phyloP scores from a whole-genome alignment of 2,888 invertebrate genomes.

The Nycteola revayana region DNA sequence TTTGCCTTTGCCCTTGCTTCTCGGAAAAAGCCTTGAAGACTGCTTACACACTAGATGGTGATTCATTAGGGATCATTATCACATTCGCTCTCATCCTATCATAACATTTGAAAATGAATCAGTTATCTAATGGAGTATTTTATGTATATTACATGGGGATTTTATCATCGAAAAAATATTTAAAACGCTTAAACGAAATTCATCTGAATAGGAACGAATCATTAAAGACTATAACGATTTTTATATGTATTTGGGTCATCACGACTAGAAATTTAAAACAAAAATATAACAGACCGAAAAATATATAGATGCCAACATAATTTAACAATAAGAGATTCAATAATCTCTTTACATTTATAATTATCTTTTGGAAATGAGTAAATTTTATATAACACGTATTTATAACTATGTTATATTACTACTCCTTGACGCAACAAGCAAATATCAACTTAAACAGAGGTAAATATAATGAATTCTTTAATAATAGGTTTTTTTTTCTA shows the following conservation, averaged over 20 bases:
- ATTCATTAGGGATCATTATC: slow-evolving; percentile 59
- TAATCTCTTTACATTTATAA: slow-evolving; percentile 31
- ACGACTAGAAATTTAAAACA: slow-evolving; percentile 72
- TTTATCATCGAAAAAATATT: slow-evolving; percentile 39
- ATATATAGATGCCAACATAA: slow-evolving; percentile 48
- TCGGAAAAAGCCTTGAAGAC: slow-evolving; percentile 26
- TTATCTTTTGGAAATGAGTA: slow-evolving; percentile 43
- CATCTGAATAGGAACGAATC: slow-evolving; percentile 66
- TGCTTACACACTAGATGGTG: slow-evolving; percentile 64
- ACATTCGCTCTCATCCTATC: slow-evolving; percentile 68
- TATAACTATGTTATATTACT: slow-evolving; percentile 65
- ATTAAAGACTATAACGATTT: slow-evolving; percentile 52
- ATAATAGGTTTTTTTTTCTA: slow-evolving; percentile 70
- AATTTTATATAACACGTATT: slow-evolving; percentile 49
- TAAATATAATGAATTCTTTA: slow-evolving; percentile 72
- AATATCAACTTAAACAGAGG: slow-evolving; percentile 74
- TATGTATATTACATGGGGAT: slow-evolving; percentile 56
- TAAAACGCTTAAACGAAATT: slow-evolving; percentile 46
- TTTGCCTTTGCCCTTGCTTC: slow-evolving; percentile 15
- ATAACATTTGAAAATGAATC: slow-evolving; percentile 48
- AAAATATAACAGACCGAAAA: slow-evolving; percentile 51
- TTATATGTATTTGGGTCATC: slow-evolving; percentile 67
- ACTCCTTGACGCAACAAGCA: slow-evolving; percentile 71
- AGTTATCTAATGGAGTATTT: slow-evolving; percentile 54
- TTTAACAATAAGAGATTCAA: slow-evolving; percentile 54